Conservation (phyloP, 2,888 invertebrate genomes). For the Nysson spinosus region DNA sequence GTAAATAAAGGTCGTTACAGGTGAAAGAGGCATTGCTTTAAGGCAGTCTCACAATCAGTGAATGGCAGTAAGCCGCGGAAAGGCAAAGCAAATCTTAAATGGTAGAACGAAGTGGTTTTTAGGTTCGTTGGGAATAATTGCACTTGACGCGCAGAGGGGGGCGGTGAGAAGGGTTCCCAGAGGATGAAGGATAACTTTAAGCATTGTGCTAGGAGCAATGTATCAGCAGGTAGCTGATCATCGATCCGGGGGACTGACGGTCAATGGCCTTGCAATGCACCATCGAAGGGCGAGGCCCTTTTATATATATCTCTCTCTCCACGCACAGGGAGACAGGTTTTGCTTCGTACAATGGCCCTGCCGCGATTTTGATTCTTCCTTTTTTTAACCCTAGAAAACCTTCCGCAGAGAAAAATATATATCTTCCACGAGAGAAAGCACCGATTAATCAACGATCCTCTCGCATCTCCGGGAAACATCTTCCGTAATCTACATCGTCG, state of each 20-base stretch:
- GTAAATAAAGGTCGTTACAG: no score
- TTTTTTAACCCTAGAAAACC: no score
- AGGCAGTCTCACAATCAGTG: conserved; percentile 35
- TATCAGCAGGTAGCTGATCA: conserved; percentile 66
- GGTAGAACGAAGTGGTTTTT: conserved; percentile 35
- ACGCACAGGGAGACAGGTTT: no score
- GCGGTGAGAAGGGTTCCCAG: conserved; percentile 28
- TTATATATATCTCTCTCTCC: no score
- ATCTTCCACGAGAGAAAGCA: no score
- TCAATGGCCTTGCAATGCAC: conserved; percentile 59
- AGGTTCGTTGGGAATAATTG: conserved; percentile 53
- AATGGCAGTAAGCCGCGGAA: conserved; percentile 28
- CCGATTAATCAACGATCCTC: background rate
- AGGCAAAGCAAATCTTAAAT: conserved; percentile 31
- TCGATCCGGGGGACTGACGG: conserved; percentile 58
- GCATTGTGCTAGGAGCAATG: conserved; percentile 60
- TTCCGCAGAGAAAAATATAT: no score
- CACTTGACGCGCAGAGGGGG: conserved; percentile 46
- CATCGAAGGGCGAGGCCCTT: conserved; percentile 19
- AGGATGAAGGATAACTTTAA: conserved; percentile 39
- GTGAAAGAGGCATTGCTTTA: conserved; percentile 42
- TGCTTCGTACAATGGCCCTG: no score
- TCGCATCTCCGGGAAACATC: no score
- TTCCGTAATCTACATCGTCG: no score
- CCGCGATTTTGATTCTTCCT: no score